Conservation (phyloP, 1,140 invertebrate species). For the Leptopilina clavipes region DNA sequence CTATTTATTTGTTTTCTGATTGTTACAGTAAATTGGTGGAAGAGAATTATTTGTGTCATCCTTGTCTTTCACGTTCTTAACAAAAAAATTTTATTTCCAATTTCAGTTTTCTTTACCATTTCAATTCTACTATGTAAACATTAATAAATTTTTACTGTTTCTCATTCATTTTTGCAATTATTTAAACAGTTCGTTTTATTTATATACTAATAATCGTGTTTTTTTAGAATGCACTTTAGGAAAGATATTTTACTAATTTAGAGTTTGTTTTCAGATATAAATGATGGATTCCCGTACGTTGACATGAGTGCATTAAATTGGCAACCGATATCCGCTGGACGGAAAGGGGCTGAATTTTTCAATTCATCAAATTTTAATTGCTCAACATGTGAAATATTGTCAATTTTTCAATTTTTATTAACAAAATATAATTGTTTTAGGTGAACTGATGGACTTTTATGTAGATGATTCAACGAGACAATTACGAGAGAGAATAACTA, state of each 20-base stretch:
- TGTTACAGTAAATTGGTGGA: no score
- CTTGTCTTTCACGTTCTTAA: no score
- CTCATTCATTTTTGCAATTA: no score
- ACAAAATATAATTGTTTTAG: background rate
- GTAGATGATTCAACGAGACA: background rate
- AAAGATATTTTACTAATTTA: background rate
- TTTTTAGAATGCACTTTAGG: no score
- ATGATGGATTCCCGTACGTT: background rate
- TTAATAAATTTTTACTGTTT: no score
- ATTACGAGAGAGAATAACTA: background rate
- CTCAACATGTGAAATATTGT: conserved; percentile 37
- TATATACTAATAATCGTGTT: no score
- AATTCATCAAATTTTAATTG: conserved; percentile 38
- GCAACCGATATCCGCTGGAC: background rate
- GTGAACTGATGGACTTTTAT: background rate
- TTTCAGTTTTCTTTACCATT: no score
- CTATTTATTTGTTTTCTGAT: no score
- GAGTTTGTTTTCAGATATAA: background rate
- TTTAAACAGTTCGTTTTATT: no score
- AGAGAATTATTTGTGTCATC: no score
- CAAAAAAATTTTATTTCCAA: no score
- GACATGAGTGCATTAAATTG: background rate
- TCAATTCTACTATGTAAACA: no score
- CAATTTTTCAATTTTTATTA: background rate
- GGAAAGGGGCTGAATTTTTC: background rate